These are phyloP conservation scores for Tetragonula carbonaria DNA, from an alignment of 2,888 invertebrate species.

Conservation along the genomic window DNA sequence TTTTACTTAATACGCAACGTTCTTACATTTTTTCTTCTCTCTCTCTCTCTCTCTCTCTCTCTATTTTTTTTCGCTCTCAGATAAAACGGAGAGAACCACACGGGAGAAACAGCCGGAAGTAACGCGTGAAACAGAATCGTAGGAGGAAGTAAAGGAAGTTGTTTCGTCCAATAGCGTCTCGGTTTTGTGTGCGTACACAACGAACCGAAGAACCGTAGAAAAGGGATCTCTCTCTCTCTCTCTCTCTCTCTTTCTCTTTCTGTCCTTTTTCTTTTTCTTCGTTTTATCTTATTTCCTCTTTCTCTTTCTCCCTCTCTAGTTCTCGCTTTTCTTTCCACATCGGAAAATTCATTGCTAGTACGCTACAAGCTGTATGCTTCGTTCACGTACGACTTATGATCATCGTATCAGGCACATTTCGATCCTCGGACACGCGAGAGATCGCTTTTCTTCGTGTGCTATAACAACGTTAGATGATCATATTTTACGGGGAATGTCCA, in stretches of 20 bases:
- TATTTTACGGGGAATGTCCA: slow-evolving; percentile 10
- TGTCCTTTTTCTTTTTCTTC: neutral
- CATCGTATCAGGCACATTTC: slow-evolving; percentile 29
- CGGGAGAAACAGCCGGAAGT: slow-evolving; percentile 54
- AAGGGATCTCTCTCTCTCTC: neutral
- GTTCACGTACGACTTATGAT: slow-evolving; percentile 4
- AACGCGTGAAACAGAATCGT: slow-evolving; percentile 60
- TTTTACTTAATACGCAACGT: slow-evolving; percentile 37
- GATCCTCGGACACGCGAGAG: slow-evolving; percentile 19
- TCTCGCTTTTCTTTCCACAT: slow-evolving; percentile 7
- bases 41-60: neutral
- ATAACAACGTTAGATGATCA: neutral
- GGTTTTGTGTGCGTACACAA: slow-evolving; percentile 21
- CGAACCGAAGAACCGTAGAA: slow-evolving; percentile 17
- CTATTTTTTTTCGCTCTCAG: slow-evolving; percentile 40
- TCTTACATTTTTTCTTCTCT: slow-evolving; percentile 1
- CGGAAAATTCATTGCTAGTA: slow-evolving; percentile 21
- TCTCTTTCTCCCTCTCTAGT: neutral
- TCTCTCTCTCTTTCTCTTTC: too few relatives aligned
- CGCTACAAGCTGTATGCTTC: neutral
- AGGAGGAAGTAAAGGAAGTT: slow-evolving; percentile 52
- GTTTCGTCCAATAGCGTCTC: slow-evolving; percentile 44
- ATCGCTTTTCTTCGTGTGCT: slow-evolving; percentile 27
- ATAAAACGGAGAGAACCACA: slow-evolving; percentile 72
- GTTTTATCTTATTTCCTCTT: neutral